phyloP scores from a whole-genome alignment of 2,113 vertebrate genomes.

The Tympanuchus pallidicinctus region DNA sequence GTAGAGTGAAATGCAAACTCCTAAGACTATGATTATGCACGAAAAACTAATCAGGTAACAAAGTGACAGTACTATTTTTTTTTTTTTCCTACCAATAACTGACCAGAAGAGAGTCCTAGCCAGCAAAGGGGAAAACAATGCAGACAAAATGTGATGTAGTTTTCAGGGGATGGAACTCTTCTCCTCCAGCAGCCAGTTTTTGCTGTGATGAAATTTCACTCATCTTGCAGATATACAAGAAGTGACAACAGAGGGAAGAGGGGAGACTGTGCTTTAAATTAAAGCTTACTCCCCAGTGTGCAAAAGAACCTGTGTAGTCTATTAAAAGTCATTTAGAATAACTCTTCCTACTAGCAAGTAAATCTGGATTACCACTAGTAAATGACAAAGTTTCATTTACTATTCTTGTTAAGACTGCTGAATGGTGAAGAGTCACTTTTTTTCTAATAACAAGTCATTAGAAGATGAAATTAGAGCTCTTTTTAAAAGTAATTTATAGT shows the following conservation, averaged over 20 bases:
- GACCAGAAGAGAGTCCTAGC: neutral
- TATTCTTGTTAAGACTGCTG: neutral
- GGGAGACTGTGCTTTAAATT: neutral
- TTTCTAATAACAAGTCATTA: neutral
- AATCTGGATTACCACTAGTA: neutral
- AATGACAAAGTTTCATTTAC: neutral
- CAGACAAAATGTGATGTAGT: neutral
- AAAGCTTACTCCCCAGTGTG: neutral
- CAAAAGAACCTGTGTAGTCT: neutral
- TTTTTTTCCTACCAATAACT: neutral
- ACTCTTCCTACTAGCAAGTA: neutral
- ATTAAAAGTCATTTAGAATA: conserved; percentile 1
- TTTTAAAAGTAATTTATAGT: conserved; percentile 6
- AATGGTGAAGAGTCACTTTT: neutral
- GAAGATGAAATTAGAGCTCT: neutral
- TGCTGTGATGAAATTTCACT: neutral
- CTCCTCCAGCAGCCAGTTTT: neutral
- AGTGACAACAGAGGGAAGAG: neutral
- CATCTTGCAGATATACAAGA: neutral
- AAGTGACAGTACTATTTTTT: neutral
- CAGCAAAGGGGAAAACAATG: neutral
- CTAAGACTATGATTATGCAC: neutral
- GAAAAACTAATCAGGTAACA: neutral
- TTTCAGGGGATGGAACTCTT: neutral
- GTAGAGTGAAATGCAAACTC: neutral